Percentiles rank a stretch among this genome's conserved stretches.
Conservation (phyloP, 2,113 vertebrate genomes). For the Melanerpes aurifrons region DNA sequence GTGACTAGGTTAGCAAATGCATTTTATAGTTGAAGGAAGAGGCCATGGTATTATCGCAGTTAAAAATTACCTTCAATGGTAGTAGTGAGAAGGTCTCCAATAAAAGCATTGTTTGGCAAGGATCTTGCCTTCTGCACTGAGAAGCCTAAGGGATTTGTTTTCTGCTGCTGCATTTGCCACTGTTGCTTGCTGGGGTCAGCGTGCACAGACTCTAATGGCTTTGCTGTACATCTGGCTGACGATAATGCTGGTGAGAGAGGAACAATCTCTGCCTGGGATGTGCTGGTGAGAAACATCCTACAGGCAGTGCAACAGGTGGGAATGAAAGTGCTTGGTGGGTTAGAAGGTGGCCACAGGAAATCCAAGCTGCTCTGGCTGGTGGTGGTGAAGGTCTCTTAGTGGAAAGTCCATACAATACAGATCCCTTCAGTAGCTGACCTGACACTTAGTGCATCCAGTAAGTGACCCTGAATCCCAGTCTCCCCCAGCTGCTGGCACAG, state of each 20-base stretch:
- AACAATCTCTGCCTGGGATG: too few species aligned
- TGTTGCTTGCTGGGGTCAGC: background rate
- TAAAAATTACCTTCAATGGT: background rate
- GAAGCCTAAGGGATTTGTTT: background rate
- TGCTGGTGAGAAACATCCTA: fast-evolving
- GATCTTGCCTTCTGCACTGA: background rate
- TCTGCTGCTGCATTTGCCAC: background rate
- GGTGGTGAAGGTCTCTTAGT: background rate
- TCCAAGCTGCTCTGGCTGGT: background rate
- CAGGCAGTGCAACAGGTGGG: background rate
- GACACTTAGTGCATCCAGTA: background rate
- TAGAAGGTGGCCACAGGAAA: background rate
- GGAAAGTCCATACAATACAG: fast-evolving
- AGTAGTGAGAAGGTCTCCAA: background rate
- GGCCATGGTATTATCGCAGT: background rate
- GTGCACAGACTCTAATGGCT: background rate
- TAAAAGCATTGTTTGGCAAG: background rate
- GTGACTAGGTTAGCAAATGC: background rate
- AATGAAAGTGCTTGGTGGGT: fast-evolving
- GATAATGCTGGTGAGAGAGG: background rate
- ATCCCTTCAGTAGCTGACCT: background rate
- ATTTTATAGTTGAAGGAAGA: background rate
- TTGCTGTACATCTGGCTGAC: background rate
- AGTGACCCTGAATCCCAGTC: background rate
- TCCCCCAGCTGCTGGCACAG: background rate